Conservation (phyloP, 2,888 invertebrate genomes). For the Agapostemon virescens region DNA sequence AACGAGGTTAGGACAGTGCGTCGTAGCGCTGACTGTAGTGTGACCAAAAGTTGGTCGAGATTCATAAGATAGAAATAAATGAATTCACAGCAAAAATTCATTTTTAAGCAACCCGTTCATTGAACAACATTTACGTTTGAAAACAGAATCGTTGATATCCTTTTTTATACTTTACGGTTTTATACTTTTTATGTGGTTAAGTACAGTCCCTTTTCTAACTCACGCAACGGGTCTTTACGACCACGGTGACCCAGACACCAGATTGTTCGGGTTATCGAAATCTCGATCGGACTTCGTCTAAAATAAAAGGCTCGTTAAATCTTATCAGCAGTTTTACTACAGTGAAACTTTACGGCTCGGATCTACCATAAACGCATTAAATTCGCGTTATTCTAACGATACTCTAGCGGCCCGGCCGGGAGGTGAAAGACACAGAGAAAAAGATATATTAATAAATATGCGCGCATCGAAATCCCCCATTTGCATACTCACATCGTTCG, state of each 20-base stretch:
- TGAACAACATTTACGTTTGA: too few species aligned
- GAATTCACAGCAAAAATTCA: too few species aligned
- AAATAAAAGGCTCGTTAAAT: background rate
- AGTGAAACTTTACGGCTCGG: background rate
- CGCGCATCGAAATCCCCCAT: background rate
- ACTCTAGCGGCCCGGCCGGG: background rate
- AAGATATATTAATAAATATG: background rate
- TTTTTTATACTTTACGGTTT: too few species aligned
- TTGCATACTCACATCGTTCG: background rate
- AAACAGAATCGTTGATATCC: too few species aligned
- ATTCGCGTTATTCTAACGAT: background rate
- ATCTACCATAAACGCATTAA: background rate
- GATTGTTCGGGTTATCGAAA: background rate
- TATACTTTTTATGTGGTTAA: background rate
- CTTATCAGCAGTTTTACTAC: background rate
- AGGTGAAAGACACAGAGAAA: background rate
- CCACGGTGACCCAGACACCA: background rate
- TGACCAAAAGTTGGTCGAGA: too few species aligned
- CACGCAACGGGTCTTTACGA: background rate
- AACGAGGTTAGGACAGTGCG: too few species aligned
- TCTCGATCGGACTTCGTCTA: background rate
- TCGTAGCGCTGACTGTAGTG: too few species aligned
- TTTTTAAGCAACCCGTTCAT: too few species aligned
- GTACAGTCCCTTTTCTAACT: background rate
- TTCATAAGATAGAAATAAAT: too few species aligned